Evolutionary conservation across 2,797 vertebrate species (phyloP), one percentile per base, ranked within the genome.

Genomic region (Adelosebastes latens): DNA sequence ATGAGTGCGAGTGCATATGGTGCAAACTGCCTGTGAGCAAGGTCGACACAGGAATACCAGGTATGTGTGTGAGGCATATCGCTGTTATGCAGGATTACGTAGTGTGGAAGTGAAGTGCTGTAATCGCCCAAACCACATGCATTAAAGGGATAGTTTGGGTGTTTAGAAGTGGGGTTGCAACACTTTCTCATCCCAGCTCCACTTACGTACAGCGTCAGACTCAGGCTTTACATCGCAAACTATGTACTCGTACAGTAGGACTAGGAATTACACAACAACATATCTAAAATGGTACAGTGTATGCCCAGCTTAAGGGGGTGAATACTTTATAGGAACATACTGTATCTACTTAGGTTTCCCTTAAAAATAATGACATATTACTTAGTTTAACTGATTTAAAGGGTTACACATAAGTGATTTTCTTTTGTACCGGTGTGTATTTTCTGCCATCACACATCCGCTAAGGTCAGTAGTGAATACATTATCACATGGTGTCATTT

Each of bases 401-500:
- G 55, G 27, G 8, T 49, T 3, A 10, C 34, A 6, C 10, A 24
- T 24, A 46, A 46, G 5, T 9, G 4, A 24, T 20, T 53, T 12
- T 20, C 4, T 20, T 52, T 29, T 25, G 2, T 32, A 2, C 1
- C 0, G 5, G 6, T 22, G 24, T 68, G 60, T 32, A 3, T 31
- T 46, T 14, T 31, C 27, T 77, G 52, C 24, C 14, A 5, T 9
- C 29, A 74, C 8, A 65, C 64, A 36, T 46, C 11, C 5, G 6
- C 46, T 59, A 16, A 86, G 62, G 75, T 87, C 65, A 36, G 36
- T 8, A 5, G 52, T 3, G 27, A 58, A 55, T 16, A 13, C 6
- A 27, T 66, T 29, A 75, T 20, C 58, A 59, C 59, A 52, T 1
- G 24, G 4, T 75, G 69, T 62, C 70, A 61, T 86, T 87, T 77